phyloP scores from a whole-genome alignment of 1,140 invertebrate genomes.

The Drosophila paulistorum region DNA sequence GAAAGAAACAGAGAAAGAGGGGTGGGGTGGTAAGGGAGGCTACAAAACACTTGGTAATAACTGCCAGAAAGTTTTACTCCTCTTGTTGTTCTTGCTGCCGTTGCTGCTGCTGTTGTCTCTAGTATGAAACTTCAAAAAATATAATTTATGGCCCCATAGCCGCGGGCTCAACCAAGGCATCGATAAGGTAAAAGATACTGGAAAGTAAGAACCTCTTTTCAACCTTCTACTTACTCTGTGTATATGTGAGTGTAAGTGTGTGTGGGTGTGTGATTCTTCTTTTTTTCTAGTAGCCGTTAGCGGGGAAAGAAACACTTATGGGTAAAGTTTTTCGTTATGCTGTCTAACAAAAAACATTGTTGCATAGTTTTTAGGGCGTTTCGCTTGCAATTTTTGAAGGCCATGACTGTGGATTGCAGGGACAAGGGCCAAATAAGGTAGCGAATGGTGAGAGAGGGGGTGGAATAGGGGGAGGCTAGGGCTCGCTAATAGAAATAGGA shows the following conservation, averaged over 20 bases:
- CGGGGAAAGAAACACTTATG: constrained; percentile 64
- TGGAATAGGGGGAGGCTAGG: background rate
- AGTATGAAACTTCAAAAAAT: constrained; percentile 73
- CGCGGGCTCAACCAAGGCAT: constrained; percentile 68
- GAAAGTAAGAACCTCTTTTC: background rate
- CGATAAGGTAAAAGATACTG: constrained; percentile 79
- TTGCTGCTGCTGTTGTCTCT: constrained; percentile 43
- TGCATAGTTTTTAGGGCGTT: constrained; percentile 69
- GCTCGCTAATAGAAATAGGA: constrained; percentile 79
- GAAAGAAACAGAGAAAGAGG: constrained; percentile 1
- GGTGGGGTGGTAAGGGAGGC: background rate
- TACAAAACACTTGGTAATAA: constrained; percentile 81
- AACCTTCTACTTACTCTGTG: background rate
- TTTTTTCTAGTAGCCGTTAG: constrained; percentile 46
- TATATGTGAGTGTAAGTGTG: constrained; percentile 6
- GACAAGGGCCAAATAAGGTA: background rate
- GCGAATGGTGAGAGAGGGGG: background rate
- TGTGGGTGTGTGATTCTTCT: background rate
- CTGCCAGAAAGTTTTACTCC: constrained; percentile 73
- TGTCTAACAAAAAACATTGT: constrained; percentile 74
- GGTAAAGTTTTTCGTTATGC: constrained; percentile 60
- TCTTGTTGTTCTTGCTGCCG: constrained; percentile 28
- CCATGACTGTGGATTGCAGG: constrained; percentile 16
- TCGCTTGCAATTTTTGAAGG: constrained; percentile 56
- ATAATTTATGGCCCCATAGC: constrained; percentile 80